Conservation (phyloP, 2,888 invertebrate species). For the Nemotelus pantherinus region DNA sequence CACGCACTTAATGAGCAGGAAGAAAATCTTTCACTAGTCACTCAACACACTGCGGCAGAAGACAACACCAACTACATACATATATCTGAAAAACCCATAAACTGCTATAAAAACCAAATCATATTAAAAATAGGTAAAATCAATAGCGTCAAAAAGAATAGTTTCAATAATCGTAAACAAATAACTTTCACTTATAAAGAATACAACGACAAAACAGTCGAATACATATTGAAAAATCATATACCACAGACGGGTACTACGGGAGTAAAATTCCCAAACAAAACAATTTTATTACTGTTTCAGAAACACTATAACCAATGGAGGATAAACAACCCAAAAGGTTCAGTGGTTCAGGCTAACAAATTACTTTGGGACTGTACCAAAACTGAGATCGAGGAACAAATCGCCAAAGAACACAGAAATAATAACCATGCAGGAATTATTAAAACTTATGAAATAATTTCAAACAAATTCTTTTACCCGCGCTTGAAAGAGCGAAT, state of each 20-base stretch:
- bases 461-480: constrained; percentile 25
- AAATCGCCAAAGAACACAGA: constrained; percentile 21
- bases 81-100: constrained; percentile 30
- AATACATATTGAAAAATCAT: constrained; percentile 23
- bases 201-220: constrained; percentile 21
- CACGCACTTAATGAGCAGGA: constrained; percentile 17
- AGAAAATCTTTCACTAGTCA: constrained; percentile 2
- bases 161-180: constrained; percentile 28
- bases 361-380: constrained; percentile 17
- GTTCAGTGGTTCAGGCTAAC: constrained; percentile 26
- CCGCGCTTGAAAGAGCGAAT: constrained; percentile 18
- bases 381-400: constrained; percentile 22
- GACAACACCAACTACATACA: constrained; percentile 23
- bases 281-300: constrained; percentile 10
- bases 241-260: constrained; percentile 16
- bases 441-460: constrained; percentile 14
- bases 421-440: constrained; percentile 23
- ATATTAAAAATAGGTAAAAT: constrained; percentile 28
- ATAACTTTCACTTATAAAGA: constrained; percentile 25
- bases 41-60: constrained; percentile 20
- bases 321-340: constrained; percentile 10
- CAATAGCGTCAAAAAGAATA: constrained; percentile 21
- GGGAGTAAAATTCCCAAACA: constrained; percentile 23
- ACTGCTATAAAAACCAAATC: constrained; percentile 15
- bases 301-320: constrained; percentile 17